Evolutionary conservation across 2,113 vertebrate genomes (phyloP).

Genomic region (Naja naja): DNA sequence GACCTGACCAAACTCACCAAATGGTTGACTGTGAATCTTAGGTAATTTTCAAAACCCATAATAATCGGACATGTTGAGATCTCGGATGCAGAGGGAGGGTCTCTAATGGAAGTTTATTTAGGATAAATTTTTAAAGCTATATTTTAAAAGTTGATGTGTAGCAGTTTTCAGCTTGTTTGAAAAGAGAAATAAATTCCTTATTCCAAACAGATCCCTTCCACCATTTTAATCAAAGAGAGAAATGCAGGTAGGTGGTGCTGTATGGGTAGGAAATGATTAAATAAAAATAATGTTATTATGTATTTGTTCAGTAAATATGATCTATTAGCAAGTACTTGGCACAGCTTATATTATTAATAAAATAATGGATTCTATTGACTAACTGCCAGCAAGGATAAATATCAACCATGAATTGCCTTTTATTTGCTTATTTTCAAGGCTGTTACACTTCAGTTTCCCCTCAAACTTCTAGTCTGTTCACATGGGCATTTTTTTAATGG

Average conservation of each 20-base stretch:
- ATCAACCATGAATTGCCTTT: constrained; percentile 1
- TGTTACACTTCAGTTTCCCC: not conserved
- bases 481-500: not conserved
- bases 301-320: not conserved
- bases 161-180: not conserved
- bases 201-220: constrained; percentile 12
- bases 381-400: not conserved
- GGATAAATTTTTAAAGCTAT: no score
- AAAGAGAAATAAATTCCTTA: constrained; percentile 12
- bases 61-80: not conserved
- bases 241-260: not conserved
- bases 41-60: not conserved
- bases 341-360: constrained; percentile 15
- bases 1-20: not conserved
- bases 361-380: constrained; percentile 8
- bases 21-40: not conserved
- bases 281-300: constrained; percentile 15
- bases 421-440: not conserved
- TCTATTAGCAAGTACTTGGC: constrained; percentile 12
- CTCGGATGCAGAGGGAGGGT: not conserved
- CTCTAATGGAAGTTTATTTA: not conserved
- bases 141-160: not conserved
- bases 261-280: constrained; percentile 13
- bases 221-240: not conserved
- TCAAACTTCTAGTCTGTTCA: constrained; percentile 2